Conservation (phyloP, 2,113 vertebrate genomes). For the Istiophorus platypterus region DNA sequence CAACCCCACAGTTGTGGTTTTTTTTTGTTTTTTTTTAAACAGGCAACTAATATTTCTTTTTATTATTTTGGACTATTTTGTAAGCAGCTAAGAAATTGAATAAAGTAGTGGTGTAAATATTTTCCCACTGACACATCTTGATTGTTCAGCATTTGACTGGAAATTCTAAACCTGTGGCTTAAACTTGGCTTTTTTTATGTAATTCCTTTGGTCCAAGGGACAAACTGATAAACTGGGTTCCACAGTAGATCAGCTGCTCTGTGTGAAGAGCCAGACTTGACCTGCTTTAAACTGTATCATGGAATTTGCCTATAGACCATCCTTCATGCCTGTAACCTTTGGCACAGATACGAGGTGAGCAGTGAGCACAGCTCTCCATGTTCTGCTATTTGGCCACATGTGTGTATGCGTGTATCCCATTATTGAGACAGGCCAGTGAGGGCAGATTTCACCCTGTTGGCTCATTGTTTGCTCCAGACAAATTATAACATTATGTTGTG, state of each 20-base stretch:
- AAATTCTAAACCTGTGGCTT: slow-evolving; percentile 1
- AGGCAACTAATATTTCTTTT: background rate
- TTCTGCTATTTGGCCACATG: slow-evolving; percentile 53
- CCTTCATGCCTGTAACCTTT: slow-evolving; percentile 73
- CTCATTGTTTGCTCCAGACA: background rate
- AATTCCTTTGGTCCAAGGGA: background rate
- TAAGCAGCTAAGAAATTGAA: background rate
- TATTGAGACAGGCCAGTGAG: background rate
- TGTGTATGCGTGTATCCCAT: background rate
- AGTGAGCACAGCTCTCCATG: slow-evolving; percentile 32
- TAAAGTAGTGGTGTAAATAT: background rate
- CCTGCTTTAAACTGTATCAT: slow-evolving; percentile 47
- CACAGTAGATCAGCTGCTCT: slow-evolving; percentile 24
- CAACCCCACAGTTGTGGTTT: too few relatives aligned
- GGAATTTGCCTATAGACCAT: slow-evolving; percentile 42
- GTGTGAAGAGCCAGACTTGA: slow-evolving; percentile 38
- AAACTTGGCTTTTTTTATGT: background rate
- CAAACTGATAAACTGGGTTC: slow-evolving; percentile 19
- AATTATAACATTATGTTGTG: background rate
- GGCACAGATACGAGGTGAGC: slow-evolving; percentile 72
- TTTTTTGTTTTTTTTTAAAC: background rate
- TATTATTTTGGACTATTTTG: background rate
- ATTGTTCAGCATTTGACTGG: background rate
- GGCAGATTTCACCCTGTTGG: too few relatives aligned
- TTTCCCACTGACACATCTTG: background rate